These are phyloP conservation scores for Micromussa lordhowensis DNA, from an alignment of 92 coral and sea anemone species.

Conservation along the genomic window DNA sequence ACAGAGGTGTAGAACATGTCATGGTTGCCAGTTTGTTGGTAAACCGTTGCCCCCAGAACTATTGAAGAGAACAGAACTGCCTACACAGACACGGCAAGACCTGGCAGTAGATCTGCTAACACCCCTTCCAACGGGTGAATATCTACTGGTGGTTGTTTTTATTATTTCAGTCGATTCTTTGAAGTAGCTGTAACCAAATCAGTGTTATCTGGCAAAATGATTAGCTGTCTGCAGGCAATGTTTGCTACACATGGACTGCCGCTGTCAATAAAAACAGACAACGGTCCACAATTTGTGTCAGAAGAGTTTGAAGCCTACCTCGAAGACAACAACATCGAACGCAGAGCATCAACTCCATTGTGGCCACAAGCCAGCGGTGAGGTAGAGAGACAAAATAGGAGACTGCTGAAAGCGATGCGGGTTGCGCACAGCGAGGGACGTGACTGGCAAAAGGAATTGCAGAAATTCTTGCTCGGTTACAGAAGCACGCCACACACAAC, in stretches of 20 bases:
- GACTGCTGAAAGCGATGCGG: slow-evolving; percentile 52
- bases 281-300: slow-evolving; percentile 33
- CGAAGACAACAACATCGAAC: slow-evolving; percentile 29
- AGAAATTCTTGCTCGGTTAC: too few species aligned
- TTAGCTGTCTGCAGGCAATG: slow-evolving; percentile 23
- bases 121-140: too few species aligned
- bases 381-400: slow-evolving; percentile 51
- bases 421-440: too few species aligned
- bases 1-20: too few species aligned
- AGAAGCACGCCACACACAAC: too few species aligned
- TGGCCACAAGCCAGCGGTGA: slow-evolving; percentile 62
- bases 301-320: slow-evolving; percentile 49
- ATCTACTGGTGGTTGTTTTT: slow-evolving; percentile 14
- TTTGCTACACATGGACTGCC: too few species aligned
- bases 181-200: too few species aligned
- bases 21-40: slow-evolving; percentile 31
- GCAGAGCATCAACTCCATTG: slow-evolving; percentile 34
- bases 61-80: not conserved
- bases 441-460: too few species aligned
- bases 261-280: too few species aligned
- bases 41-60: slow-evolving; percentile 23
- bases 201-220: too few species aligned
- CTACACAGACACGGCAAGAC: slow-evolving; percentile 25
- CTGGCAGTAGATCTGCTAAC: slow-evolving; percentile 20
- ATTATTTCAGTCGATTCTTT: slow-evolving; percentile 36